Base-by-base conservation (phyloP, 2,797 vertebrate genomes). In the Pangasius krempfi region DNA sequence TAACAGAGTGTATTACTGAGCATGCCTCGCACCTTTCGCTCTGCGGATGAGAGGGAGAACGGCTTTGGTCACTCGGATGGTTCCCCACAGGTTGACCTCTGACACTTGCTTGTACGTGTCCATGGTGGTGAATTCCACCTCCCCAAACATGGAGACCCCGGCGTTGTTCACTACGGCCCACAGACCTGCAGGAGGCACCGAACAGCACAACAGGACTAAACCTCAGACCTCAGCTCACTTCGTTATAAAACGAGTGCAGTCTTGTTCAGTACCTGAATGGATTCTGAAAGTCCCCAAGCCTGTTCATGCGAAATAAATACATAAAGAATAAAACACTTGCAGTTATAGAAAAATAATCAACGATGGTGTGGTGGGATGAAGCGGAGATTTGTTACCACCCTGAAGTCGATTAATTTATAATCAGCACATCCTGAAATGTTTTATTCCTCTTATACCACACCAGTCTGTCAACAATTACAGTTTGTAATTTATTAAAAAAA, bases 131-230 rank as follows among this genome's bases (percentile, higher is more conserved):
- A 98, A 98, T 94, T 98, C 98, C 75, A 98, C 97, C 56, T 98
- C 97, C 80, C 97, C 97, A 0, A 98, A 98, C 0, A 95, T 94
- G 0, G 97, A 96, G 73, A 97, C 50, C 0, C 97, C 97, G 0
- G 97, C 97, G 0, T 97, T 98, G 93, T 98, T 98, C 92, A 98
- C 97, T 86, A 98, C 91, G 5, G 96, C 97, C 97, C 97, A 98
- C 84, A 98, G 95, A 94, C 96, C 98, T 98, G 94, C 14, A 75
- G 84, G 1, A 54, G 1, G 33, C 37, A 60, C 33, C 79, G 12
- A 25, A 60, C 79, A 83, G 13, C 81, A 81, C 62, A 12, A 18
- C 20, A 30, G 3, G 6, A 33, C 76, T 79, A 5, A 22, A 50
- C 5, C 40, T 52, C 22, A 7, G 47, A n/a, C 44, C 44, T 76